Evolutionary conservation across 2,113 vertebrate genomes (phyloP), one percentile per base, ranked within the genome.

Genomic region (Erpornis zantholeuca): DNA sequence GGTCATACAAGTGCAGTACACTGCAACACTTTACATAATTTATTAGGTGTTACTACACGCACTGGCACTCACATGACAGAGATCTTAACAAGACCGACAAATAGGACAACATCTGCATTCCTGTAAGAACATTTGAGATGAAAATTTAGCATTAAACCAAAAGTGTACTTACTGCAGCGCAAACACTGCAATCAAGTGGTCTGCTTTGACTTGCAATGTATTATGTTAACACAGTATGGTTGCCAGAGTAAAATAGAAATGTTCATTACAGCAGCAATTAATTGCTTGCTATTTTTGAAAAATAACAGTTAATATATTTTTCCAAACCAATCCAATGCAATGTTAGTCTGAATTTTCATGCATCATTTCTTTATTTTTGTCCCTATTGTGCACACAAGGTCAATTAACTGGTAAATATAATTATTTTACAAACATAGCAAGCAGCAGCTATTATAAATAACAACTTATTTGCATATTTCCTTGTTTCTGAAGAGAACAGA

Each of bases 361-460:
- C 84, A 86, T 88, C 10, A 17, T 86, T 94, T 96, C 71, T 93
- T 86, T 94, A 77, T 93, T 95, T 89, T 79, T 84, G 83, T 94
- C 88, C 90, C 86, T 72, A 69, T 91, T 96, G 88, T 94, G 73
- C 78, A 84, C 61, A 72, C 84, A 89, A 97, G 94, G 96, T 97
- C 95, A 96, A 93, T 97, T 95, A 97, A 82, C 89, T 86, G 92
- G 88, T 81, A 97, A 96, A 96, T 91, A 94, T 44, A 96, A 97
- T 95, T 92, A 92, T 96, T 97, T 95, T 92, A 95, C 76, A 89
- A 96, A 97, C 88, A 88, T 52, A 86, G 91, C 82, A 86, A 96
- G 90, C 80, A 87, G 92, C 42, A 95, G 80, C 65, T 77, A 92
- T 93, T 95, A 96, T 93, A 96, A 97, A 93, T 90, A 97, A 96